Percentiles rank a stretch among this genome's conserved stretches.
Conservation (phyloP, 2,113 vertebrate genomes). For the Numida meleagris region DNA sequence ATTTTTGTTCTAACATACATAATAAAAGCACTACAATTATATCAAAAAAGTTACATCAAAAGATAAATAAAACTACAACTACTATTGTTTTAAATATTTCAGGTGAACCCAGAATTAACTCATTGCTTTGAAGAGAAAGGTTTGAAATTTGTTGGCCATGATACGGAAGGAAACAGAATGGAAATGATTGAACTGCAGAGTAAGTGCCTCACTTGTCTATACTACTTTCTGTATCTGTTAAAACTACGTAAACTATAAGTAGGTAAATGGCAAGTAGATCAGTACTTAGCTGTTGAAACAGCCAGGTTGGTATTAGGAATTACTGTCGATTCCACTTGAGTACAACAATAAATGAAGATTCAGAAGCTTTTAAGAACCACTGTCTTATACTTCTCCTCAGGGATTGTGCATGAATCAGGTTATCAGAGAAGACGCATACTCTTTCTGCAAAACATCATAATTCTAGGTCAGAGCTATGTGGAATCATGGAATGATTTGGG, state of each 20-base stretch:
- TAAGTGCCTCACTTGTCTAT: conserved; percentile 57
- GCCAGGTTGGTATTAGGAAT: neutral
- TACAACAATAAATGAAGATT: neutral
- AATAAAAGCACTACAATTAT: neutral
- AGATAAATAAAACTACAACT: neutral
- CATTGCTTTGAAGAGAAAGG: conserved; percentile 79
- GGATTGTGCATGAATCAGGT: neutral
- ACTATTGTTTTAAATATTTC: conserved; percentile 27
- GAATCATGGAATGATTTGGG: neutral
- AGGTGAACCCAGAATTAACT: conserved; percentile 81
- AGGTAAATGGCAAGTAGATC: neutral
- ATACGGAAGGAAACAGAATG: conserved; percentile 79
- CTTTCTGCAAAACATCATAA: neutral
- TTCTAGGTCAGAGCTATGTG: neutral
- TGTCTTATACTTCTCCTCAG: neutral
- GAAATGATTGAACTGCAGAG: conserved; percentile 82
- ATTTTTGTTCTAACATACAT: neutral
- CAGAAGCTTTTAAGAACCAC: neutral
- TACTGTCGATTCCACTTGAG: neutral
- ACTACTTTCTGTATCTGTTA: neutral
- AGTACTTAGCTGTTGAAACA: neutral
- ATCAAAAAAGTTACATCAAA: neutral
- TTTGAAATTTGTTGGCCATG: conserved; percentile 80
- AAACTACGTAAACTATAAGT: neutral
- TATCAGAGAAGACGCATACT: neutral